Conservation (phyloP, 2,113 vertebrate genomes). For the Microcebus murinus region DNA sequence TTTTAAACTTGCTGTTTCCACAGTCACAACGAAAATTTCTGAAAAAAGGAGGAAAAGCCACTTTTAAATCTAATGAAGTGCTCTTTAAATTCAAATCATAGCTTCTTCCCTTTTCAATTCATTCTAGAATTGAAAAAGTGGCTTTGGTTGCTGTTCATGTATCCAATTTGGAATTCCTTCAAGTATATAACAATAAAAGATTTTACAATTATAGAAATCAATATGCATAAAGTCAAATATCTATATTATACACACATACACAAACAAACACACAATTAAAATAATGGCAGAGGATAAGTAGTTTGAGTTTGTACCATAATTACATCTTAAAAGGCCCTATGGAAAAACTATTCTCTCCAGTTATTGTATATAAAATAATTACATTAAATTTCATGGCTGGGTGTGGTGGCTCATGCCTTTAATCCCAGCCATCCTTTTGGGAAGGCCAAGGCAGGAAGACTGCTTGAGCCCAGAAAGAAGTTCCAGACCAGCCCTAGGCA, state of each 20-base stretch:
- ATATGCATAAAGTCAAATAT: neutral
- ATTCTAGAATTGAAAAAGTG: neutral
- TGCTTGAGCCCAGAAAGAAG: too few species aligned
- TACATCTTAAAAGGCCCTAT: constrained; percentile 19
- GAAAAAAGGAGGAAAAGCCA: constrained; percentile 39
- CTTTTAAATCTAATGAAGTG: neutral
- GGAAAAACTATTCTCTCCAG: neutral
- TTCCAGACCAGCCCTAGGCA: too few species aligned
- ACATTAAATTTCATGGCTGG: neutral
- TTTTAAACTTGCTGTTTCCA: constrained; percentile 95
- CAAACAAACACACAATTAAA: neutral
- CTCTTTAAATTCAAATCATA: neutral
- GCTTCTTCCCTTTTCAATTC: neutral
- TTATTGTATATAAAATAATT: neutral
- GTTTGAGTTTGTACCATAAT: constrained; percentile 5
- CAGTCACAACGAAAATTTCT: constrained; percentile 98
- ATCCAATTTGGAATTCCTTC: neutral
- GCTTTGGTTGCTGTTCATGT: neutral
- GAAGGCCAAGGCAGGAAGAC: too few species aligned
- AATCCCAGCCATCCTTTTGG: too few species aligned
- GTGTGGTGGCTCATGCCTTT: too few species aligned
- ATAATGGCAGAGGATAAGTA: neutral
- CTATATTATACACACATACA: neutral
- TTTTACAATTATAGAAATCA: constrained; percentile 27
- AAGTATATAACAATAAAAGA: constrained; percentile 14